Conservation (phyloP, 1,140 invertebrate species). For the Lasioglossum baleicum region DNA sequence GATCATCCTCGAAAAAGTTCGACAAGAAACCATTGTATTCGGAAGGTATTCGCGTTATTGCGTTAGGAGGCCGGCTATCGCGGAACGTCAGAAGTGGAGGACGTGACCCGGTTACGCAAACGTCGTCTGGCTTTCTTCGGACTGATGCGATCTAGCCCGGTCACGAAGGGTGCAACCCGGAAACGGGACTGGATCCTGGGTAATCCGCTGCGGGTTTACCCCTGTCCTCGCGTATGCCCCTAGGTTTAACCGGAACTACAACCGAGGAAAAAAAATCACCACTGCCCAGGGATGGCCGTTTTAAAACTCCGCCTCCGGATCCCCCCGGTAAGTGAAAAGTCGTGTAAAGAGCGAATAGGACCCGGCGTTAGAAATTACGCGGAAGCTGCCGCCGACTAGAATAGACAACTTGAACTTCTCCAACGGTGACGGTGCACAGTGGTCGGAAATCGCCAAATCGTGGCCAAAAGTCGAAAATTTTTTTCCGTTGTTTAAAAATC, state of each 20-base stretch:
- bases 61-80: conserved; percentile 24
- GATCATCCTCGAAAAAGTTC: background rate
- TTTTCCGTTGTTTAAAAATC: too few relatives aligned
- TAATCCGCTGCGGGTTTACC: conserved; percentile 47
- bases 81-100: conserved; percentile 35
- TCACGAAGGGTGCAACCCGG: conserved; percentile 42
- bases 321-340: conserved; percentile 68
- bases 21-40: conserved; percentile 22
- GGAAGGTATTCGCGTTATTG: conserved; percentile 19
- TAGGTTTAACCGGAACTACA: conserved; percentile 22
- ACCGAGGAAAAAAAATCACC: background rate
- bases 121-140: conserved; percentile 11
- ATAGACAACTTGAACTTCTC: conserved; percentile 34
- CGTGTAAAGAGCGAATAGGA: conserved; percentile 62
- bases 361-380: conserved; percentile 49
- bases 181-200: conserved; percentile 43
- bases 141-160: conserved; percentile 20
- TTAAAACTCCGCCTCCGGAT: conserved; percentile 50
- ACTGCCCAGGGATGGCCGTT: conserved; percentile 23
- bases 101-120: conserved; percentile 50
- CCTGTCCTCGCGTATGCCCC: conserved; percentile 39
- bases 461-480: too few relatives aligned
- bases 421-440: background rate
- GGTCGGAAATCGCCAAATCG: too few relatives aligned
- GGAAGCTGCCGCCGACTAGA: conserved; percentile 14